Evolutionary conservation across 2,113 vertebrate genomes (phyloP).

Genomic region (Diglossa brunneiventris): DNA sequence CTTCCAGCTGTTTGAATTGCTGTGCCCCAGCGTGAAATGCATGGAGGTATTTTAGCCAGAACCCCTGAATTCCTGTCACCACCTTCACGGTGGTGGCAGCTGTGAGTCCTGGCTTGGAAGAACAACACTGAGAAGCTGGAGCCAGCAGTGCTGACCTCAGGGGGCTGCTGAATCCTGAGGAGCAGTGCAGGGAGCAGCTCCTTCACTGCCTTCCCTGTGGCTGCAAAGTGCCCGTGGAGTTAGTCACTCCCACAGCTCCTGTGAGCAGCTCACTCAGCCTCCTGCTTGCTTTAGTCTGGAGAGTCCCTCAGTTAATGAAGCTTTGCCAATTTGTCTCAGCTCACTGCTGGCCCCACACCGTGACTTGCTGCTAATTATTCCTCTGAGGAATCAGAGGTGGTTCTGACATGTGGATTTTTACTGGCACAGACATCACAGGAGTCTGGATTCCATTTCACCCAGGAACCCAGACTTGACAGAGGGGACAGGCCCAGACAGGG

Average conservation of each 20-base stretch:
- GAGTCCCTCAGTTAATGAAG: not conserved
- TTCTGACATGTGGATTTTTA: not conserved
- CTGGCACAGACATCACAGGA: not conserved
- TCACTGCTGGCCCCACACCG: not conserved
- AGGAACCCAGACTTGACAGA: not conserved
- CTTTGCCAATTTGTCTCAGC: not conserved
- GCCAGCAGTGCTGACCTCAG: not conserved
- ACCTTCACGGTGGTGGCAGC: slow-evolving; percentile 1
- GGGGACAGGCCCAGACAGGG: not conserved
- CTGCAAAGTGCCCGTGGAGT: not conserved
- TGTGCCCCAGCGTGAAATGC: not conserved
- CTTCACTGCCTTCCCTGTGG: not conserved
- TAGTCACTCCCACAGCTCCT: not conserved
- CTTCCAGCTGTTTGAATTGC: slow-evolving; percentile 1
- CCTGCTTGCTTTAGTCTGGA: not conserved
- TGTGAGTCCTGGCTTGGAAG: not conserved
- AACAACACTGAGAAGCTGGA: not conserved
- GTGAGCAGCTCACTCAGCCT: not conserved
- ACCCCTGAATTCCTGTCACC: not conserved
- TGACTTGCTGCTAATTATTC: not conserved
- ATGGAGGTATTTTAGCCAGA: not conserved
- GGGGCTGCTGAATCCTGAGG: not conserved
- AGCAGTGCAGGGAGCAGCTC: not conserved
- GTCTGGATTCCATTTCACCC: not conserved
- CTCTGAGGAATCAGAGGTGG: not conserved